Evolutionary conservation across 2,888 invertebrate genomes (phyloP), one percentile per base, ranked within the genome.

Genomic region (Exocentrus adspersus): DNA sequence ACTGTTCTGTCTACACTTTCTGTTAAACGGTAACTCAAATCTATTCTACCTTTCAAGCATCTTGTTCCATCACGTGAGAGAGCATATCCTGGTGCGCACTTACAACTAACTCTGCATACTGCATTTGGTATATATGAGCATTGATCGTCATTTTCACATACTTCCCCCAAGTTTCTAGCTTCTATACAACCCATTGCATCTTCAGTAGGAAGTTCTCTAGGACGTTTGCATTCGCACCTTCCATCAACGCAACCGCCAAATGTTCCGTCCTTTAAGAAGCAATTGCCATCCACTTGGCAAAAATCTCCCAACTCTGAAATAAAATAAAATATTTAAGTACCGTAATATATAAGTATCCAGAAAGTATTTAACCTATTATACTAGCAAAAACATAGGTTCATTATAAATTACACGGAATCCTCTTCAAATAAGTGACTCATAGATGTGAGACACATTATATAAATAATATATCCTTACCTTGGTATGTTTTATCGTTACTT

Each of bases 21-120:
- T n/a, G n/a, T n/a, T n/a, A n/a, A n/a, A n/a, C n/a, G n/a, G n/a
- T n/a, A n/a, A n/a, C n/a, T n/a, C n/a, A n/a, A n/a, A n/a, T n/a
- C n/a, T n/a, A n/a, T n/a, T n/a, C n/a, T n/a, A 81, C 82, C 80
- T 77, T 73, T 76, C 56, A 82, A 67, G 65, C 82, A 82, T 12
- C 43, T 64, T 21, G 63, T 73, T 14, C 70, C 70, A 60, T 81
- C 72, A 16, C 73, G 68, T 7, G 78, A 78, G 30, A 77, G 58
- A 1, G 78, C 75, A 60, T 75, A 81, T 19, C 78, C 79, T 0
- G 73, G 63, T 12, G 64, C 51, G 65, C 82, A 82, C 43, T 73
- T 71, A 67, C 82, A 82, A 1, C 74, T 73, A n/a, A 75, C 74
- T 19, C 74, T 71, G 59, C 78, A 79, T 43, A 78, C 77, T n/a